Conservation (phyloP, 2,113 vertebrate species). For the Melanerpes aurifrons region DNA sequence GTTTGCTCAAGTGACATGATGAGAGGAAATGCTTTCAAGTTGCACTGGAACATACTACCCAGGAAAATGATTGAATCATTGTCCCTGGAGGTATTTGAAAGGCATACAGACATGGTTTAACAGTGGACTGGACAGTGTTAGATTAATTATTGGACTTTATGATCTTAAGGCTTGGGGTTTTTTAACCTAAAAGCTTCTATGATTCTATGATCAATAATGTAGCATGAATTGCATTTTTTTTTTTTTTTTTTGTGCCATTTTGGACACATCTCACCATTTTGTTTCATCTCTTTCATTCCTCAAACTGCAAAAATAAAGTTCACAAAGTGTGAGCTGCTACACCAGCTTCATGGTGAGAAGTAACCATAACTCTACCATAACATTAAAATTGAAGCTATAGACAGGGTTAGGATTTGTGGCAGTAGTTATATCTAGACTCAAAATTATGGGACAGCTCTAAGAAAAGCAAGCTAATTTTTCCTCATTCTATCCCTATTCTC, state of each 20-base stretch:
- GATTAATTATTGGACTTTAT: no score
- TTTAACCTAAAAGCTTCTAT: no score
- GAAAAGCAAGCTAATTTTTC: neutral
- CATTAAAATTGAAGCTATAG: neutral
- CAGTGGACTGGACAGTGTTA: no score
- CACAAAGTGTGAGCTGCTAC: neutral
- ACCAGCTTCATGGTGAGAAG: neutral
- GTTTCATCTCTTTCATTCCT: neutral
- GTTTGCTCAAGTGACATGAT: no score
- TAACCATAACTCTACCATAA: neutral
- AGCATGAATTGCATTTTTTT: neutral
- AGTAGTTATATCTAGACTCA: neutral
- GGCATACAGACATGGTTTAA: no score
- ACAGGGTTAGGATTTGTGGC: neutral
- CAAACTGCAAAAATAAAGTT: neutral
- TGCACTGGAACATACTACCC: no score
- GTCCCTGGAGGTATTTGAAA: no score
- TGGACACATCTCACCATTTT: neutral
- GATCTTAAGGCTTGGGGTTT: no score
- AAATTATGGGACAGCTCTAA: neutral
- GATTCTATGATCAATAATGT: neutral
- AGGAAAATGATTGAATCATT: no score
- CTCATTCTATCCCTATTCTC: neutral
- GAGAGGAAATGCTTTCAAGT: no score
- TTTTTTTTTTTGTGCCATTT: no score